These are phyloP conservation scores for Aphidius gifuensis DNA, from an alignment of 1,140 invertebrate genomes.

Conservation along the genomic window DNA sequence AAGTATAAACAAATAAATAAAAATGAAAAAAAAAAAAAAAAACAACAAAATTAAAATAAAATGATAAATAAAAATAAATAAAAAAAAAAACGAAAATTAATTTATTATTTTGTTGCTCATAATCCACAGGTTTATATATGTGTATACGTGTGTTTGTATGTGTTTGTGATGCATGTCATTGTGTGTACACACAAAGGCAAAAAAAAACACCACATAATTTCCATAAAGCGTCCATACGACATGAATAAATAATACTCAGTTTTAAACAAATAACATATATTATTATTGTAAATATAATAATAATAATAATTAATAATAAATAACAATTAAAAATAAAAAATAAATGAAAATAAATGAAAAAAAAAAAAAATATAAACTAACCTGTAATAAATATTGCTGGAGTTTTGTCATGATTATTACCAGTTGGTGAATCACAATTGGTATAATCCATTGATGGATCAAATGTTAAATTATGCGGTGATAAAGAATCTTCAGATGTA, in stretches of 20 bases:
- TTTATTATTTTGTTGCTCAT: too few species aligned
- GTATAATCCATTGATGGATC: constrained; percentile 39
- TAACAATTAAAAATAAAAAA: too few species aligned
- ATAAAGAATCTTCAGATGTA: constrained; percentile 44
- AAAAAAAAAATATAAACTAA: constrained; percentile 30
- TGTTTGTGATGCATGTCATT: constrained; percentile 7
- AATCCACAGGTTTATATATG: too few species aligned
- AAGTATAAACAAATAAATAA: too few species aligned
- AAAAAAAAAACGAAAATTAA: too few species aligned
- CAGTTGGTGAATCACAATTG: constrained; percentile 39
- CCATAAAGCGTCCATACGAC: background rate
- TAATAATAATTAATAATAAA: too few species aligned
- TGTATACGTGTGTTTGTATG: too few species aligned
- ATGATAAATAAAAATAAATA: background rate
- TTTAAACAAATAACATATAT: too few species aligned
- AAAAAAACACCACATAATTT: constrained; percentile 9
- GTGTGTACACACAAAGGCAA: constrained; percentile 13
- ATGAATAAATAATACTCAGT: too few species aligned
- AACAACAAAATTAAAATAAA: too few species aligned
- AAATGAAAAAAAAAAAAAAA: too few species aligned
- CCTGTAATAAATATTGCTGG: constrained; percentile 37
- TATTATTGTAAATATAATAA: too few species aligned
- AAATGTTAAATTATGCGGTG: constrained; percentile 48
- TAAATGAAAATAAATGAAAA: background rate
- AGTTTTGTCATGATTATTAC: constrained; percentile 33